Percentiles rank a stretch among this genome's conserved stretches.
Conservation (phyloP, 2,797 vertebrate genomes). For the Furcifer pardalis region DNA sequence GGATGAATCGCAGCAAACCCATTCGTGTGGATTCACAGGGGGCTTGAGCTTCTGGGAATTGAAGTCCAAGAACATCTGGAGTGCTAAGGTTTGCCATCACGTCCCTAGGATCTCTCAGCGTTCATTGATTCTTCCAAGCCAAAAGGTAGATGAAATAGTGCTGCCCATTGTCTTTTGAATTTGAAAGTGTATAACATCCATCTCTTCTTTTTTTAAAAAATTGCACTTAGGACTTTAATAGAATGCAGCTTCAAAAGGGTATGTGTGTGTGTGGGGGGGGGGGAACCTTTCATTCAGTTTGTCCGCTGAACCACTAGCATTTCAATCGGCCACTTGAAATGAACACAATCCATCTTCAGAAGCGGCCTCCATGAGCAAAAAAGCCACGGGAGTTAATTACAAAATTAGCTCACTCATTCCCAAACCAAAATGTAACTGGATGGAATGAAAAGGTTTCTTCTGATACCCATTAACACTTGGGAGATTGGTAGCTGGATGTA, state of each 20-base stretch:
- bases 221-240: not conserved
- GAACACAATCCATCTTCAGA: not conserved
- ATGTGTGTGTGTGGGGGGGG: no score
- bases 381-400: not conserved
- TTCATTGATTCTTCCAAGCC: no score
- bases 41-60: no score
- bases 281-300: not conserved
- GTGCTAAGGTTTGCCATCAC: no score
- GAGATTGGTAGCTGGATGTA: not conserved
- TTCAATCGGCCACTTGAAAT: not conserved
- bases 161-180: not conserved
- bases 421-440: not conserved
- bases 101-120: no score
- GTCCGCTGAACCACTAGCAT: not conserved
- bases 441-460: not conserved
- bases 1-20: no score
- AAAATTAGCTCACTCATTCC: not conserved
- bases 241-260: not conserved
- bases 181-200: not conserved
- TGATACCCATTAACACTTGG: not conserved
- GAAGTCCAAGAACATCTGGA: no score
- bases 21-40: no score
- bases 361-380: conserved; percentile 4
- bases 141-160: no score
- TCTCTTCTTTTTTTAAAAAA: not conserved